phyloP scores from a whole-genome alignment of 1,140 invertebrate genomes.

The Brachionus sp. region DNA sequence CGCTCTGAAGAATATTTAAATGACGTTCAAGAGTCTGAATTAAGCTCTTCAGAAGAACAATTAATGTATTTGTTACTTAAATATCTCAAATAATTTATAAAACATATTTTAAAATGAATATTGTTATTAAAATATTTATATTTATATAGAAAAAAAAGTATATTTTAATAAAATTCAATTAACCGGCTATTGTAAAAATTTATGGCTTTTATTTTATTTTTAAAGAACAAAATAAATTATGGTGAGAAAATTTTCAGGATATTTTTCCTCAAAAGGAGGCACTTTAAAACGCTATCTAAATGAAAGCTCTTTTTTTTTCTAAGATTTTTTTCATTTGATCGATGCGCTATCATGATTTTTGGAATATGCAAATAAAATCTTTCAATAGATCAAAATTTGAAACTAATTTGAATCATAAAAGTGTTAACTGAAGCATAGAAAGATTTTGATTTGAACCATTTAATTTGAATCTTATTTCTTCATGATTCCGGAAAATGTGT shows the following conservation, averaged over 20 bases:
- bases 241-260: neutral
- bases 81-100: neutral
- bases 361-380: neutral
- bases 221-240: neutral
- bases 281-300: neutral
- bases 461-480: neutral
- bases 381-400: neutral
- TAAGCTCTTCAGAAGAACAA: slow-evolving; percentile 21
- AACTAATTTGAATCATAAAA: neutral
- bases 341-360: neutral
- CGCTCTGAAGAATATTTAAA: neutral
- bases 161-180: slow-evolving; percentile 1
- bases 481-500: neutral
- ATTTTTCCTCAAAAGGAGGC: neutral
- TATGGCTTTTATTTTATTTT: neutral
- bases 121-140: neutral
- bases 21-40: neutral
- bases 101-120: neutral
- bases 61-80: slow-evolving; percentile 22
- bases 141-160: neutral
- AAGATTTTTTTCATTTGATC: neutral
- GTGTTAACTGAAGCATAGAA: neutral
- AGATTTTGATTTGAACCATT: neutral
- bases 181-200: slow-evolving; percentile 7
- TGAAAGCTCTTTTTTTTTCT: neutral